These are phyloP conservation scores for Aurelia aurita complex sp. Pacific DNA, from an alignment of 30 jellyfish, hydroid and myxozoan species.

Conservation along the genomic window DNA sequence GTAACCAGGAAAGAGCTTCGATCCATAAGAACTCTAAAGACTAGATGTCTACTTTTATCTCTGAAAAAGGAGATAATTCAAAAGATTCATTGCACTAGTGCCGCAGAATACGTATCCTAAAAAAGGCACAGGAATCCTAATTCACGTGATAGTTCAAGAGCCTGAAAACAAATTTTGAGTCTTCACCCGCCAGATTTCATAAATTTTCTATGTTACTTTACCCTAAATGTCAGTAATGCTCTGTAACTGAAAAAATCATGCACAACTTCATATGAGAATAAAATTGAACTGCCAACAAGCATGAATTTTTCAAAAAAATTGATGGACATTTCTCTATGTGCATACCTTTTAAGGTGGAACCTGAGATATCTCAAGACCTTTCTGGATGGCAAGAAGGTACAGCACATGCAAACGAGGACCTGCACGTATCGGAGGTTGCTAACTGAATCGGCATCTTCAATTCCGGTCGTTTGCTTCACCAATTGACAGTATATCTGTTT, in stretches of 20 bases:
- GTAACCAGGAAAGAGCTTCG: too few species aligned
- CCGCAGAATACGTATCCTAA: too few species aligned
- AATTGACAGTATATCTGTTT: slow-evolving; percentile 90
- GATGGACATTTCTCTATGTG: background rate
- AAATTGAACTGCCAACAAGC: too few species aligned
- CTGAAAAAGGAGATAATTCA: background rate
- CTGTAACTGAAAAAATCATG: background rate
- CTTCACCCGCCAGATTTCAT: too few species aligned
- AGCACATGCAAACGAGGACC: slow-evolving; percentile 97
- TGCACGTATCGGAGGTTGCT: slow-evolving; percentile 91
- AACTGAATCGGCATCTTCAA: slow-evolving; percentile 83
- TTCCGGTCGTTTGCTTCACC: slow-evolving; percentile 88
- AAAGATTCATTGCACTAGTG: background rate
- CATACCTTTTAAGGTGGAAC: slow-evolving; percentile 92
- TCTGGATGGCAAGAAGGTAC: slow-evolving; percentile 98
- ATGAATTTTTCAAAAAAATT: too few species aligned
- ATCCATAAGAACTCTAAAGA: too few species aligned
- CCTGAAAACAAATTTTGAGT: too few species aligned
- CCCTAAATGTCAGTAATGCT: too few species aligned
- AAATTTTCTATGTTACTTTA: too few species aligned
- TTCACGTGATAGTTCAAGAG: too few species aligned
- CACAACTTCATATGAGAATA: background rate
- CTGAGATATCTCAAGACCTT: slow-evolving; percentile 80
- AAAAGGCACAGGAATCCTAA: too few species aligned
- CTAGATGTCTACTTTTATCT: too few species aligned